Conservation (phyloP, 2,888 invertebrate species). For the Tupiocoris notatus region DNA sequence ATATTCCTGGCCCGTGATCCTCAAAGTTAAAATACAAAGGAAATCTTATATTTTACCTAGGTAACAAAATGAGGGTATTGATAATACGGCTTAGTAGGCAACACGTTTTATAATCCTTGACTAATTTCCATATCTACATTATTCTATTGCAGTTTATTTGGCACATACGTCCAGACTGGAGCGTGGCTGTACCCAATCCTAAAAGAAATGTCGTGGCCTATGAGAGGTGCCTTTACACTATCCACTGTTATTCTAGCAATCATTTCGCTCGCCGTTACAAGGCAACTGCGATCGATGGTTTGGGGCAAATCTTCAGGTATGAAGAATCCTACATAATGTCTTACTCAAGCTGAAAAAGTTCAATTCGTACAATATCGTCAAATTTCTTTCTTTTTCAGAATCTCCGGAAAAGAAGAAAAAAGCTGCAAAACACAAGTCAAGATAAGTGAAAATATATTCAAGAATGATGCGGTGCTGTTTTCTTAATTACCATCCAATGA, state of each 20-base stretch:
- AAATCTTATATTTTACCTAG: no score
- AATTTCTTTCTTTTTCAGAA: neutral
- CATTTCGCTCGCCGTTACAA: slow-evolving; percentile 39
- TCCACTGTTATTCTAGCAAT: slow-evolving; percentile 28
- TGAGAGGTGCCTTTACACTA: slow-evolving; percentile 49
- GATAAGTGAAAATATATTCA: no score
- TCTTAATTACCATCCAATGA: no score
- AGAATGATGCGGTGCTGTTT: no score
- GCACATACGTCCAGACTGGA: slow-evolving; percentile 57
- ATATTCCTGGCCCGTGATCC: no score
- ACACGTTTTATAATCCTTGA: no score
- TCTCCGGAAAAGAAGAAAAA: slow-evolving; percentile 23
- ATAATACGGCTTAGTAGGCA: no score
- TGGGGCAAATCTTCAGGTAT: slow-evolving; percentile 49
- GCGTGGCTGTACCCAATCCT: slow-evolving; percentile 60
- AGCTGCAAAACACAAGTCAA: slow-evolving; percentile 13
- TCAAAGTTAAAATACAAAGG: no score
- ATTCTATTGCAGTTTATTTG: slow-evolving; percentile 52
- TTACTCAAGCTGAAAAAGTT: no score
- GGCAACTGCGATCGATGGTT: slow-evolving; percentile 36
- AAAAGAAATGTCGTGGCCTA: slow-evolving; percentile 59
- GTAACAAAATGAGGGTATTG: no score
- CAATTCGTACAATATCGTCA: no score
- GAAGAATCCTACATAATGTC: no score
- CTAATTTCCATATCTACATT: neutral